These are phyloP conservation scores for Oreohelix idahoensis DNA, from an alignment of 1,140 invertebrate genomes.

Conservation along the genomic window DNA sequence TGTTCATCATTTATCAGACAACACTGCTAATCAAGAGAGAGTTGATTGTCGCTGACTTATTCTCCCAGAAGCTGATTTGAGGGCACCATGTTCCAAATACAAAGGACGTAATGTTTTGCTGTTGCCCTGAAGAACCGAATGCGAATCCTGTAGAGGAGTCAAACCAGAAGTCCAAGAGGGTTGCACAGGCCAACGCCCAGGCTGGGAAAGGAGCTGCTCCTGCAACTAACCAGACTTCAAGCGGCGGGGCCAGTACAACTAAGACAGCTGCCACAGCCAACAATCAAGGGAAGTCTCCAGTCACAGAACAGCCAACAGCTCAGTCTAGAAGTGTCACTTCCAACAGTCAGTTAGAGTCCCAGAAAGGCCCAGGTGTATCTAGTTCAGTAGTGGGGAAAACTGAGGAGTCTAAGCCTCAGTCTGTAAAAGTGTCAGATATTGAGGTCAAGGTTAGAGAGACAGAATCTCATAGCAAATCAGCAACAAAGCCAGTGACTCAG, in stretches of 20 bases:
- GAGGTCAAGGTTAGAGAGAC: neutral
- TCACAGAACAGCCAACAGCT: constrained; percentile 28
- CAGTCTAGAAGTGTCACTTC: neutral
- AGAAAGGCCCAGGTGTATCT: neutral
- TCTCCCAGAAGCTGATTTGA: neutral
- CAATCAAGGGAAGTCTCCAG: neutral
- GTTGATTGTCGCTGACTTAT: neutral
- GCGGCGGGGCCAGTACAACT: neutral
- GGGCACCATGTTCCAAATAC: neutral
- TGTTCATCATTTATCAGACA: no score
- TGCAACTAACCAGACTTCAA: constrained; percentile 5
- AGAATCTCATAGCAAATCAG: neutral
- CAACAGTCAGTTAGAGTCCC: neutral
- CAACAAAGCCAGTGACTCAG: neutral
- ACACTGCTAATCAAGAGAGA: no score
- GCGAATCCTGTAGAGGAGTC: constrained; percentile 11
- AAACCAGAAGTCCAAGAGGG: neutral
- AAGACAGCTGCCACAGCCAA: neutral
- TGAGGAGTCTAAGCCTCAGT: neutral
- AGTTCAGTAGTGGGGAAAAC: neutral
- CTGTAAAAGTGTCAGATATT: constrained; percentile 1
- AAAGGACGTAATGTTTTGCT: constrained; percentile 31
- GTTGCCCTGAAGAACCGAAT: constrained; percentile 20
- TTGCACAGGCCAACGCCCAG: neutral
- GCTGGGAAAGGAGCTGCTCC: constrained; percentile 11